A percentile compares a stretch with the other conserved stretches of the same genome.
Evolutionary conservation across 2,888 invertebrate species (phyloP).

Genomic region (Hydropsyche betteni): DNA sequence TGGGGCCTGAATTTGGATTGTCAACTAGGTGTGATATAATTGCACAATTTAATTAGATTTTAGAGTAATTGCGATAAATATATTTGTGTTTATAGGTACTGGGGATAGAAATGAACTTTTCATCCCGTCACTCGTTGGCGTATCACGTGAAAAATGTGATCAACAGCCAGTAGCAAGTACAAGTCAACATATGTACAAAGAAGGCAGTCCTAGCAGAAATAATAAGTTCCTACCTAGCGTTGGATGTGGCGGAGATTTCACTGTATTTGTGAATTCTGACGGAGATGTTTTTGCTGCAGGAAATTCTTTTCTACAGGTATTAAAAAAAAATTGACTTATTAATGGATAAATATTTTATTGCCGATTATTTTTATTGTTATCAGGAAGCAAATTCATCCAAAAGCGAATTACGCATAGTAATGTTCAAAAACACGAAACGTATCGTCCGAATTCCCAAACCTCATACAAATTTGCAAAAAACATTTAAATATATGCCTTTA

Average conservation of each 20-base stretch:
- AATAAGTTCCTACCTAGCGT: constrained; percentile 56
- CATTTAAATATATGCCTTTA: constrained; percentile 44
- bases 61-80: not conserved
- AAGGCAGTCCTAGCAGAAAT: constrained; percentile 18
- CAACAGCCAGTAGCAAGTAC: constrained; percentile 36
- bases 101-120: constrained; percentile 70
- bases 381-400: constrained; percentile 67
- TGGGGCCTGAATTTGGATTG: constrained; percentile 94
- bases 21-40: constrained; percentile 72
- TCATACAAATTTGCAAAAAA: constrained; percentile 43
- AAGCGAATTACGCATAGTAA: constrained; percentile 69
- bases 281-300: constrained; percentile 82
- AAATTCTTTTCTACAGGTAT: constrained; percentile 72
- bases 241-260: constrained; percentile 81
- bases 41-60: not conserved
- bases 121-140: constrained; percentile 67
- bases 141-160: constrained; percentile 57
- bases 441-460: constrained; percentile 72
- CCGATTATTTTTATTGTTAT: constrained; percentile 50
- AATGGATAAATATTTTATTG: constrained; percentile 46
- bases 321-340: constrained; percentile 13
- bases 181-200: constrained; percentile 36
- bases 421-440: constrained; percentile 77
- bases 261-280: constrained; percentile 72
- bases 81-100: constrained; percentile 58